phyloP scores from a whole-genome alignment of 2,113 vertebrate species.

The Orientallactaga bullata region DNA sequence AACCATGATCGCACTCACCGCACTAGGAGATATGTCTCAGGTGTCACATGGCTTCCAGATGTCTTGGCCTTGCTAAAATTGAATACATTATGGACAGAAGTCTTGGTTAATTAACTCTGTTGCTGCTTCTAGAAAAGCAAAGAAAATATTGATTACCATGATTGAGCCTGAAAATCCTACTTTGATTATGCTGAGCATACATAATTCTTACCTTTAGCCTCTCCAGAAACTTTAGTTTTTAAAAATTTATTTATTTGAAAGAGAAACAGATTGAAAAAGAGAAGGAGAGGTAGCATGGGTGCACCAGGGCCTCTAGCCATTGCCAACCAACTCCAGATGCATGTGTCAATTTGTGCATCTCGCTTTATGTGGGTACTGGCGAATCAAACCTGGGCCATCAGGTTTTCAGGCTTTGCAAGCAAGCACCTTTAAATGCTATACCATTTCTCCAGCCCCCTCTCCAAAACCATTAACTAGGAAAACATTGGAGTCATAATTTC shows the following conservation, averaged over 20 bases:
- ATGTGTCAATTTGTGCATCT: no score
- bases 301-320: no score
- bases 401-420: no score
- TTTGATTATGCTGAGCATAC: background rate
- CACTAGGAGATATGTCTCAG: background rate
- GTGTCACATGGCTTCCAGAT: background rate
- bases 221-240: background rate
- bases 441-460: no score
- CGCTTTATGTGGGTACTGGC: no score
- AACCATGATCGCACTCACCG: background rate
- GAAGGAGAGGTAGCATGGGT: no score
- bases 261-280: no score
- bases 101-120: constrained; percentile 16
- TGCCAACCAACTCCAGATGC: no score
- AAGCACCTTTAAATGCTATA: no score
- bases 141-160: background rate
- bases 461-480: background rate
- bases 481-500: background rate
- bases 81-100: background rate
- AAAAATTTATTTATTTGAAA: no score
- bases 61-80: background rate
- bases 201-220: background rate
- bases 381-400: no score
- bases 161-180: background rate
- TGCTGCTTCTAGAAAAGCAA: background rate